These are phyloP conservation scores for Phenganax stokvisi DNA, from an alignment of 92 coral and sea anemone species.

Conservation along the genomic window DNA sequence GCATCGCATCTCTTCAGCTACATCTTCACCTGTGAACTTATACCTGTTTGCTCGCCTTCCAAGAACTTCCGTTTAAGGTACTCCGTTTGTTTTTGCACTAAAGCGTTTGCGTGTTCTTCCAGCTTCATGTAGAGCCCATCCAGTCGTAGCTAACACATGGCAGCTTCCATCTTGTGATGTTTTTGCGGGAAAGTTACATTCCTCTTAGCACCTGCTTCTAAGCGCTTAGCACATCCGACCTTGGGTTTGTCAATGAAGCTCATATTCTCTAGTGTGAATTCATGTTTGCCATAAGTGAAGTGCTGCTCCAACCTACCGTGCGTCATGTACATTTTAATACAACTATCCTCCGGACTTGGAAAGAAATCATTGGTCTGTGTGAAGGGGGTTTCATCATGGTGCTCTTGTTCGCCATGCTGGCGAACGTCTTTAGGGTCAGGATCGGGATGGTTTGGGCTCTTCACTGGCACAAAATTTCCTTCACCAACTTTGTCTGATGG, in stretches of 20 bases:
- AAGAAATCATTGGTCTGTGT: slow-evolving; percentile 14
- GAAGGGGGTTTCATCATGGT: slow-evolving; percentile 10
- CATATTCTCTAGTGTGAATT: slow-evolving; percentile 13
- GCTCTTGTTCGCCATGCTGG: background rate
- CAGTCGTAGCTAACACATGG: slow-evolving; percentile 14
- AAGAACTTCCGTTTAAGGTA: slow-evolving; percentile 30
- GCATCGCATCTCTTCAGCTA: slow-evolving; percentile 39
- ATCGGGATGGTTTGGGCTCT: background rate
- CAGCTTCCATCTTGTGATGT: too few relatives aligned
- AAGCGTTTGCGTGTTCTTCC: slow-evolving; percentile 38
- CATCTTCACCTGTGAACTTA: slow-evolving; percentile 37
- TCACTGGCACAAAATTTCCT: slow-evolving; percentile 45
- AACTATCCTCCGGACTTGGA: slow-evolving; percentile 46
- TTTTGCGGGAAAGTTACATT: background rate
- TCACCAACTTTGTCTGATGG: slow-evolving; percentile 20
- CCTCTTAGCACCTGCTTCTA: slow-evolving; percentile 35
- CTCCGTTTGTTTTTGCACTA: slow-evolving; percentile 17
- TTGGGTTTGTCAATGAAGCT: slow-evolving; percentile 35
- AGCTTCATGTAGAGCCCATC: slow-evolving; percentile 37
- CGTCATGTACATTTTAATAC: slow-evolving; percentile 43
- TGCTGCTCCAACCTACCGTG: slow-evolving; percentile 41
- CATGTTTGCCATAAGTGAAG: slow-evolving; percentile 38
- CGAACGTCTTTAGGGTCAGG: slow-evolving; percentile 17
- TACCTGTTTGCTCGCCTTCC: slow-evolving; percentile 37
- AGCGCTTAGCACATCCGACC: slow-evolving; percentile 35